Percentiles rank a stretch among this genome's conserved stretches.
Conservation (phyloP, 1,140 invertebrate species). For the Amphibalanus amphitrite region DNA sequence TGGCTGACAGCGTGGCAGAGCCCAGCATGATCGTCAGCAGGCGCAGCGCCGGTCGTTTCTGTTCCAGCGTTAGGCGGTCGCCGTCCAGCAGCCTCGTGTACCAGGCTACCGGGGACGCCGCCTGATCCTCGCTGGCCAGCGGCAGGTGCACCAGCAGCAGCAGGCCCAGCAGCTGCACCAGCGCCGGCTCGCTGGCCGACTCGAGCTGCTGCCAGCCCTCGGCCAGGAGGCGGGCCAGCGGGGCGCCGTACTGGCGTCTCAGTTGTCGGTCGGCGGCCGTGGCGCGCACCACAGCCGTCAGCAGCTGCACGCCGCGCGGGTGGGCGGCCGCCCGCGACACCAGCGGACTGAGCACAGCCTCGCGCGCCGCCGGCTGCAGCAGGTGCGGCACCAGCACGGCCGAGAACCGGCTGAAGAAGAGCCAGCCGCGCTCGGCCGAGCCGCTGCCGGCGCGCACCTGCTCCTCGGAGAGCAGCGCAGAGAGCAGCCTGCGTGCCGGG, state of each 20-base stretch:
- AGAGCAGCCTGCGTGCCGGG: not conserved
- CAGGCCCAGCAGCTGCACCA: conserved; percentile 11
- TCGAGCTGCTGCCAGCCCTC: conserved; percentile 10
- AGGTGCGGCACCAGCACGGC: conserved; percentile 3
- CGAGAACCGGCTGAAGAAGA: not conserved
- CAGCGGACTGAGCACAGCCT: conserved; percentile 7
- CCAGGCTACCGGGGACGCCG: conserved; percentile 1
- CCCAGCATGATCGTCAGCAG: not conserved
- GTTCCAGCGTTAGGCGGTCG: not conserved
- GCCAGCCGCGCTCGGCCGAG: not conserved
- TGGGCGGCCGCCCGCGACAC: conserved; percentile 8
- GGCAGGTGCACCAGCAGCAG: conserved; percentile 13
- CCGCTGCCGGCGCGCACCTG: not conserved
- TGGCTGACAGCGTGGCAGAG: not conserved
- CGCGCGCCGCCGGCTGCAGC: not conserved
- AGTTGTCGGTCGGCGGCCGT: conserved; percentile 12
- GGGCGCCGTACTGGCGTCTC: not conserved
- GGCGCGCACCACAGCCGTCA: conserved; percentile 12
- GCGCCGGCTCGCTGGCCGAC: conserved; percentile 9
- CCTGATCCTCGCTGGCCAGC: not conserved
- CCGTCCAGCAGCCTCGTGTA: not conserved
- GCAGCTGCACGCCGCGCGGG: not conserved
- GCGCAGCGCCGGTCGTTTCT: not conserved
- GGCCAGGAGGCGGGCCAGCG: not conserved
- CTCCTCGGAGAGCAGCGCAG: not conserved